Evolutionary conservation across 2,888 invertebrate genomes (phyloP), one percentile per base, ranked within the genome.

Genomic region (Drosophila testacea): DNA sequence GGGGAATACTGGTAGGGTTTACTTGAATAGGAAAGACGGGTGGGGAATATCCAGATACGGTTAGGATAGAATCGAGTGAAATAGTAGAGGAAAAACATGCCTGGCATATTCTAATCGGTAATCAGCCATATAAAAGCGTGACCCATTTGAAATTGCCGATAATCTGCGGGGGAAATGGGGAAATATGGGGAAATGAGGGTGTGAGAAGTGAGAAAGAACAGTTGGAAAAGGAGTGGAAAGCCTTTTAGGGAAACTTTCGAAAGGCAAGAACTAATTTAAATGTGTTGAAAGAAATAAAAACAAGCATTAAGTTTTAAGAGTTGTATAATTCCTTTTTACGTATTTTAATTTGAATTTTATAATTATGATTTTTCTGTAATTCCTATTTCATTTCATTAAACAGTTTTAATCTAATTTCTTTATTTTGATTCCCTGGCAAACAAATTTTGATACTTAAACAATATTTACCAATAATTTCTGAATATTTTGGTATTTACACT

Each of bases 111-210:
- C 56, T 32, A 84, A 73, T 48, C 55, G 41, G 30, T 54, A 68
- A 66, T 52, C 38, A 59, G 64, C 38, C 47, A 34, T 27, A 36
- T 16, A 30, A 51, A 69, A 50, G 76, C 69, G 66, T 77, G 88
- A 79, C 82, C 85, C 74, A 87, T 77, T 79, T 87, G 71, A 87
- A 88, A 83, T 82, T 84, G 79, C 71, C 88, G 85, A 87, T 79
- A 70, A 68, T 39, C 32, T 10, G 44, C n/a, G 54, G 41, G 62
- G 51, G 34, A 51, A 7, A 22, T 4, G 38, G 30, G 41, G 50
- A 27, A 27, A 6, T 3, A 6, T 28, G 4, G 7, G 11, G 0
- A 4, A 13, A 28, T 28, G 30, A 7, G 30, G 57, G 38, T 38
- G 39, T 36, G 7, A 27, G 22, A 13, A 38, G 32, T 42, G 16